These are phyloP conservation scores for Clinocottus analis DNA, from an alignment of 2,113 vertebrate species.

Conservation along the genomic window DNA sequence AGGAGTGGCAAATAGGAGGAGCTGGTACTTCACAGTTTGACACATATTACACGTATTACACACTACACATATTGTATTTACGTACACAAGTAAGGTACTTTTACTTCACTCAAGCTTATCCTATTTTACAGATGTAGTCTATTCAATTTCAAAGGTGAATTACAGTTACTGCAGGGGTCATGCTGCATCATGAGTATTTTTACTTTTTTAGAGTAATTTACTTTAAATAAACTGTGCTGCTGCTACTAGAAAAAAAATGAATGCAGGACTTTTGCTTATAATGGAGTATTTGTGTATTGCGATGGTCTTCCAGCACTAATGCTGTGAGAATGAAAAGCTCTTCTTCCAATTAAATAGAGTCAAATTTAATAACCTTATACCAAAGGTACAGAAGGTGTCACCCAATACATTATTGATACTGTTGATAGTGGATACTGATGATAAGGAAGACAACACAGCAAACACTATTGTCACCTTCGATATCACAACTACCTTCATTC, in stretches of 20 bases:
- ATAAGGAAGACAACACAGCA: constrained; percentile 46
- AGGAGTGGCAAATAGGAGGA: constrained; percentile 36
- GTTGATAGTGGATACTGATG: constrained; percentile 42
- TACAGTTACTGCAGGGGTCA: neutral
- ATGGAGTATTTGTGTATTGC: neutral
- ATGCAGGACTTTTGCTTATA: no score
- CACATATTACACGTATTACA: neutral
- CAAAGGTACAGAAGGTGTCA: neutral
- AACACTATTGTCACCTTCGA: constrained; percentile 23
- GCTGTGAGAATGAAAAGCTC: neutral
- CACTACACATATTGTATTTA: neutral
- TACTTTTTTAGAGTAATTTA: neutral
- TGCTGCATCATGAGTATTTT: neutral
- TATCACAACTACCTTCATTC: neutral
- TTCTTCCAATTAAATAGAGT: neutral
- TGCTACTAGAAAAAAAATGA: no score
- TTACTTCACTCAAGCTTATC: neutral
- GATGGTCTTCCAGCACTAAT: neutral
- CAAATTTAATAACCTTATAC: neutral
- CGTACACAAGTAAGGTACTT: neutral
- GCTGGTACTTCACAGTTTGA: constrained; percentile 14
- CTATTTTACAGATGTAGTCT: neutral
- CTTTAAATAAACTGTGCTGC: neutral
- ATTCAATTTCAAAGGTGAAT: neutral
- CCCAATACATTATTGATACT: constrained; percentile 57